A percentile compares a stretch with the other conserved stretches of the same genome.
phyloP scores from a whole-genome alignment of 2,113 vertebrate species.

The Calidris pugnax region DNA sequence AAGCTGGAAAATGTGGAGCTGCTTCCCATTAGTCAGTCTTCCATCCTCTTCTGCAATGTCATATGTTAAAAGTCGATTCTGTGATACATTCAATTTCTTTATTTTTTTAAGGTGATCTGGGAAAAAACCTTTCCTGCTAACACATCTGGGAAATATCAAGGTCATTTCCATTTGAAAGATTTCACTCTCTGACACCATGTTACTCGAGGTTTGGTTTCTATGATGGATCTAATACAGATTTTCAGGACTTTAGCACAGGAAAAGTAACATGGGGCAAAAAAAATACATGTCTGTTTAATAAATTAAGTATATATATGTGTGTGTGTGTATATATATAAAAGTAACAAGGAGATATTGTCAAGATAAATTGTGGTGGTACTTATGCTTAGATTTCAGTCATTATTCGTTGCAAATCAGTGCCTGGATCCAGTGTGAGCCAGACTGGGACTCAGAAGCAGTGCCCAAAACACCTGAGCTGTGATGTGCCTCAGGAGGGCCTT shows the following conservation, averaged over 20 bases:
- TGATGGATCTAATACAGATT: not conserved
- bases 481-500: not conserved
- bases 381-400: not conserved
- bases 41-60: not conserved
- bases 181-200: rapidly evolving
- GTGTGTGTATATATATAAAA: not conserved
- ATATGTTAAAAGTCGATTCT: not conserved
- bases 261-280: not conserved
- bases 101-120: not conserved
- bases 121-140: not conserved
- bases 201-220: not conserved
- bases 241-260: not conserved
- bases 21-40: not conserved
- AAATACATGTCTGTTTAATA: rapidly evolving
- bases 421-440: not conserved
- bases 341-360: not conserved
- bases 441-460: not conserved
- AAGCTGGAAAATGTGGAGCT: not conserved
- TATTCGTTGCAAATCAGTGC: not conserved
- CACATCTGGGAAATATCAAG: not conserved
- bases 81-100: not conserved
- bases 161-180: not conserved
- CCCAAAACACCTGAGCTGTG: not conserved
- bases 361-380: not conserved
- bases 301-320: not conserved